Base-by-base conservation (phyloP, 2,797 vertebrate species). In the Gephyroberyx darwinii region DNA sequence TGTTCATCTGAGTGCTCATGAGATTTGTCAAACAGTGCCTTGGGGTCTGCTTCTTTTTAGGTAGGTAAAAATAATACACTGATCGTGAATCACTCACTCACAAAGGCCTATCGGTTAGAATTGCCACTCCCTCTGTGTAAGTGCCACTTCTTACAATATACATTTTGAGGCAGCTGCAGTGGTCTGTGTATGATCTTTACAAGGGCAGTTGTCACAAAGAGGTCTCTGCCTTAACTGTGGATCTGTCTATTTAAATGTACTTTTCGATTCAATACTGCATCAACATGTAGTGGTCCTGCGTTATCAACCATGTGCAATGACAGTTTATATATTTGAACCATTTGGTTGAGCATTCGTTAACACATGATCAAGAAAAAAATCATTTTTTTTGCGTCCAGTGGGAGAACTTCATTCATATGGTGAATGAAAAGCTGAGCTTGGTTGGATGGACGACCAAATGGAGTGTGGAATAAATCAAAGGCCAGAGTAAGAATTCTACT, bases 391-490 rank as follows among this genome's bases (percentile, higher is more conserved):
- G 48, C 20, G 31, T 74, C 53, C 4, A 33, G 41, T 12, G 39
- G 52, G 48, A 20, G 41, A 58, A 70, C 43, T 77, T 75, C 60
- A 77, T 69, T 84, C 57, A 74, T 68, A 61, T 4, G 35, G 56
- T 73, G 56, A 84, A 70, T 74, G 63, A 56, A 50, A 52, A 68
- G 45, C 9, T 62, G n/a, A 45, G 17, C 14, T 63, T 66, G 56
- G 41, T 22, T 78, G 53, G 37, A 31, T 1, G 41, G 35, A 31
- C 6, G 31, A 52, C 5, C 56, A 75, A 58, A 71, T 48, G 65
- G 14, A 68, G 41, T 8, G 35, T 9, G 67, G 54, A 74, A 74
- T 75, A 50, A 83, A 72, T 75, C 39, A 66, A 72, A 82, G 61
- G 14, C 48, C 14, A 51, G 50, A 67, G 39, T 52, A 39, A 33